A percentile compares a stretch with the other conserved stretches of the same genome.
phyloP scores from a whole-genome alignment of 2,113 vertebrate species.

The Trematomus loennbergii region DNA sequence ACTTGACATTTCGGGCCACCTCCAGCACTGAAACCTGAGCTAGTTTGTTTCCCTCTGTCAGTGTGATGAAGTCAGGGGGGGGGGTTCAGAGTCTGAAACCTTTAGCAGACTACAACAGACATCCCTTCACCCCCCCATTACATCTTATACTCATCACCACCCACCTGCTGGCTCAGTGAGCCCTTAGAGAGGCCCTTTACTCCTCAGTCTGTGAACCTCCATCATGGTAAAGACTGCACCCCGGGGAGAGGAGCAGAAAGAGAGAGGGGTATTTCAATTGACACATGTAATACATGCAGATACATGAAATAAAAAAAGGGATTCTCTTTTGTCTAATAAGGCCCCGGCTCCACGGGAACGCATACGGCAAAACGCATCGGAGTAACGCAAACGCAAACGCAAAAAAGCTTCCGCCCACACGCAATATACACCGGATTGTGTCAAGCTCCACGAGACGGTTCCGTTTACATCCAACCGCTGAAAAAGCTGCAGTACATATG shows the following conservation, averaged over 20 bases:
- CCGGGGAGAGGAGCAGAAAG: slow-evolving; percentile 18
- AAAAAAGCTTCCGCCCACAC: no score
- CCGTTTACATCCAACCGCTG: no score
- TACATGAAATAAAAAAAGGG: neutral
- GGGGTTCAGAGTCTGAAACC: no score
- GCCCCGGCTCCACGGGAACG: no score
- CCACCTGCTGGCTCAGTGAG: slow-evolving; percentile 65
- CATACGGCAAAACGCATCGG: no score
- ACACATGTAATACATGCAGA: neutral
- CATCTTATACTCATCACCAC: slow-evolving; percentile 42
- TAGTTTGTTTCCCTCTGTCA: slow-evolving; percentile 62
- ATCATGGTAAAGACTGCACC: slow-evolving; percentile 29
- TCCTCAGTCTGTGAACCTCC: slow-evolving; percentile 32
- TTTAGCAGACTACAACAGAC: neutral
- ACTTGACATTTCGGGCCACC: slow-evolving; percentile 65
- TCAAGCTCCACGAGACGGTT: no score
- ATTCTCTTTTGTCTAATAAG: neutral
- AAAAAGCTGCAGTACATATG: no score
- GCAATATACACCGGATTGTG: no score
- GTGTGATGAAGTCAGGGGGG: slow-evolving; percentile 34
- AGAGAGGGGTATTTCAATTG: slow-evolving; percentile 7
- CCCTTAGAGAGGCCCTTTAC: slow-evolving; percentile 33
- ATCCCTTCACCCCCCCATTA: slow-evolving; percentile 19
- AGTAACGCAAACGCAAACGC: no score
- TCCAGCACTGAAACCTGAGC: slow-evolving; percentile 72